A percentile compares a stretch with the other conserved stretches of the same genome.
These are phyloP conservation scores for Lathronympha strigana DNA, from an alignment of 2,888 invertebrate genomes.

Conservation along the genomic window DNA sequence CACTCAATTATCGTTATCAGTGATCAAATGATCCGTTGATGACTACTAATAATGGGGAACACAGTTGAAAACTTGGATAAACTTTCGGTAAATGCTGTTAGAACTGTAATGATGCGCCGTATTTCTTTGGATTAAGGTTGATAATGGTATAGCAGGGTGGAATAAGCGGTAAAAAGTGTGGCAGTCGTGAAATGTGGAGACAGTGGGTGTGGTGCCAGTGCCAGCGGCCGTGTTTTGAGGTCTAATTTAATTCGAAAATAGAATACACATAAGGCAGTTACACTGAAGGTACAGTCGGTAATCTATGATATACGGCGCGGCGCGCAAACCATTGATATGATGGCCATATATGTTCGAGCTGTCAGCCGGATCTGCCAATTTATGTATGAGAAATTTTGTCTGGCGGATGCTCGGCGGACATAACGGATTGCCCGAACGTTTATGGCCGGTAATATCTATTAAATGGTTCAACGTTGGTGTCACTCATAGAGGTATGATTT, in stretches of 20 bases:
- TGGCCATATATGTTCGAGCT: too few relatives aligned
- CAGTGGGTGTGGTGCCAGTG: constrained; percentile 11
- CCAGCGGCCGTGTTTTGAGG: background rate
- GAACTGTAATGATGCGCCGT: background rate
- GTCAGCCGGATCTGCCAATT: too few relatives aligned
- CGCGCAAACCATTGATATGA: too few relatives aligned
- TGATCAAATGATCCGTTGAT: constrained; percentile 40
- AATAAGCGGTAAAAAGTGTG: constrained; percentile 1
- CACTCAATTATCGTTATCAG: constrained; percentile 39
- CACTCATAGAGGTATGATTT: too few relatives aligned
- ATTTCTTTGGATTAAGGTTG: background rate
- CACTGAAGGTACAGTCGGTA: too few relatives aligned
- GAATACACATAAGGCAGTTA: too few relatives aligned
- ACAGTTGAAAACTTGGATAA: constrained; percentile 37
- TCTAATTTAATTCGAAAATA: background rate
- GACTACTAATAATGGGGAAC: constrained; percentile 37
- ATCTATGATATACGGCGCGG: too few relatives aligned
- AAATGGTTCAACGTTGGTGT: too few relatives aligned
- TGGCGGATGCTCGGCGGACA: too few relatives aligned
- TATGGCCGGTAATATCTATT: too few relatives aligned
- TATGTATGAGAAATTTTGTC: too few relatives aligned
- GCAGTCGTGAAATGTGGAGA: constrained; percentile 30
- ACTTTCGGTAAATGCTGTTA: constrained; percentile 14
- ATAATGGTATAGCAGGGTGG: background rate
- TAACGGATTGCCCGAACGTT: too few relatives aligned